A percentile compares a stretch with the other conserved stretches of the same genome.
Conservation (phyloP, 2,888 invertebrate genomes). For the Camptogramma bilineatum region DNA sequence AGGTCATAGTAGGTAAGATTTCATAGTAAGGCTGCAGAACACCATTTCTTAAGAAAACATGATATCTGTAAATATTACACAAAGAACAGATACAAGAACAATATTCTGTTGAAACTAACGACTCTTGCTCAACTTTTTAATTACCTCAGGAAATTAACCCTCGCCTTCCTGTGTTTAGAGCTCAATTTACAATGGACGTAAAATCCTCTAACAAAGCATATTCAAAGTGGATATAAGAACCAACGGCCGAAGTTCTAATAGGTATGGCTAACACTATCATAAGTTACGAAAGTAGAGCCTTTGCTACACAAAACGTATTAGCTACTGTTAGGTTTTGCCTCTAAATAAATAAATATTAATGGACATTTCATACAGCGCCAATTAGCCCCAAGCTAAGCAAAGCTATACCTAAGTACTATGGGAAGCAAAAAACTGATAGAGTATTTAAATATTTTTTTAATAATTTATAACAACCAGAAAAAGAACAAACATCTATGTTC, state of each 20-base stretch:
- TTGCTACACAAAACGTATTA: conserved; percentile 5
- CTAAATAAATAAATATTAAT: not conserved
- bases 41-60: no score
- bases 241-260: conserved; percentile 37
- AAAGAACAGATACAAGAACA: conserved; percentile 28
- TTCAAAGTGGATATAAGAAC: conserved; percentile 34
- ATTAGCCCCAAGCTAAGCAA: no score
- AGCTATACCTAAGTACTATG: no score
- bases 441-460: no score
- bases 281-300: conserved; percentile 25
- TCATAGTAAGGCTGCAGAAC: no score
- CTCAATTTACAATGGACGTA: conserved; percentile 34
- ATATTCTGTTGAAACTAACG: conserved; percentile 29
- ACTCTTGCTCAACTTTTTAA: conserved; percentile 27
- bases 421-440: no score
- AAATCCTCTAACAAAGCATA: conserved; percentile 38
- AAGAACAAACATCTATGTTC: no score
- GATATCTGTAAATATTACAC: conserved; percentile 9
- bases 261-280: conserved; percentile 33
- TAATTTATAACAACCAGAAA: no score
- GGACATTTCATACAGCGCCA: no score
- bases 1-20: no score
- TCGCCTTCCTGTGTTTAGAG: conserved; percentile 30
- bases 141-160: conserved; percentile 31
- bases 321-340: not conserved